A percentile compares a stretch with the other conserved stretches of the same genome.
Conservation (phyloP, 1,140 invertebrate genomes). For the Saccostrea cuccullata region DNA sequence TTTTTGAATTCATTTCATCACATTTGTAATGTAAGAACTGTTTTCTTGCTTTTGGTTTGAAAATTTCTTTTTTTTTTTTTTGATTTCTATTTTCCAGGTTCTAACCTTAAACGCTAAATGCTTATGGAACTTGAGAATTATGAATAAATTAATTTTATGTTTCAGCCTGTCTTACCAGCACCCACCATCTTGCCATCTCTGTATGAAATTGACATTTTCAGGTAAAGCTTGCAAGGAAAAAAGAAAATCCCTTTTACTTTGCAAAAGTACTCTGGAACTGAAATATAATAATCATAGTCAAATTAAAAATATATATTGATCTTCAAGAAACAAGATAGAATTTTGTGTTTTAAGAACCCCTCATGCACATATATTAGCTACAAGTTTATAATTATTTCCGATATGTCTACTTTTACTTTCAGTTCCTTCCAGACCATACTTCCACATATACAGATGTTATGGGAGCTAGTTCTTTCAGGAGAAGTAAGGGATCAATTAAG, state of each 20-base stretch:
- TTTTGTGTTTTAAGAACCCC: too few relatives aligned
- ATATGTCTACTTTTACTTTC: conserved; percentile 53
- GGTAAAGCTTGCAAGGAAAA: conserved; percentile 61
- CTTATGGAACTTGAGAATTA: not conserved
- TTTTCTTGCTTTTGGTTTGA: too few relatives aligned
- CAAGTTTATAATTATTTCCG: not conserved
- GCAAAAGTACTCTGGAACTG: too few relatives aligned
- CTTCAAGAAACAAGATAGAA: too few relatives aligned
- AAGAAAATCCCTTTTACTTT: too few relatives aligned
- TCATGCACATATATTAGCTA: not conserved
- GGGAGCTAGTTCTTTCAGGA: conserved; percentile 96
- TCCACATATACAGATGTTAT: conserved; percentile 95
- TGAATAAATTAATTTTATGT: conserved; percentile 41
- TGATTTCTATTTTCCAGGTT: too few relatives aligned
- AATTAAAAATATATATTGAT: too few relatives aligned
- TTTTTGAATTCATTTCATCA: too few relatives aligned
- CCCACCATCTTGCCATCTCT: conserved; percentile 77
- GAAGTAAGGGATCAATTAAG: conserved; percentile 81
- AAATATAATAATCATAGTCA: too few relatives aligned
- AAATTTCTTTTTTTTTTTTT: too few relatives aligned
- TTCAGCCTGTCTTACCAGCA: conserved; percentile 75
- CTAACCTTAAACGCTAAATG: too few relatives aligned
- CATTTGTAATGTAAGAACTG: too few relatives aligned
- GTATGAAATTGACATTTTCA: conserved; percentile 83
- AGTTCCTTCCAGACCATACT: conserved; percentile 83